These are phyloP conservation scores for Emys orbicularis DNA, from an alignment of 2,797 vertebrate genomes.

Conservation along the genomic window DNA sequence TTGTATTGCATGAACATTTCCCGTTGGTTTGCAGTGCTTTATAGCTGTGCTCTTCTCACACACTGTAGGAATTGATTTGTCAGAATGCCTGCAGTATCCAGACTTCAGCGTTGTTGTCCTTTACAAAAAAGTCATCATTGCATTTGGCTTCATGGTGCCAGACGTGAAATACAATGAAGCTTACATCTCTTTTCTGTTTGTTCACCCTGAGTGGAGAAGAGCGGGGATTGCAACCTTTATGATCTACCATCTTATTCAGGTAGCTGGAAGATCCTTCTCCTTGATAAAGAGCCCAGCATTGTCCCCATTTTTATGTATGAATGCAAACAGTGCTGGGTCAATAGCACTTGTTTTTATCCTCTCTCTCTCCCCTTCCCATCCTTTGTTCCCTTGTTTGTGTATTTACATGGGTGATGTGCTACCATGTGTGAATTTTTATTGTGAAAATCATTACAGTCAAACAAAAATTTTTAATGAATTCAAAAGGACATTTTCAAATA, in stretches of 20 bases:
- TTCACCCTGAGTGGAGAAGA: slow-evolving; percentile 97
- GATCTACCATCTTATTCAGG: slow-evolving; percentile 99
- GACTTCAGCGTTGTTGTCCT: slow-evolving; percentile 98
- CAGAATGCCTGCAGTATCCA: slow-evolving; percentile 97
- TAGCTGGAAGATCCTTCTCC: slow-evolving; percentile 38
- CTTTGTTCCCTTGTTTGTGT: background rate
- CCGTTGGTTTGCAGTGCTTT: background rate
- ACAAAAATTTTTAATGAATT: background rate
- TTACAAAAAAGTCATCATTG: slow-evolving; percentile 96
- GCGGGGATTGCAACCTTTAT: slow-evolving; percentile 97
- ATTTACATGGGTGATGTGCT: background rate
- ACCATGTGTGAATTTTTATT: background rate
- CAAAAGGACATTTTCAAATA: background rate
- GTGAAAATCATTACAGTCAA: background rate
- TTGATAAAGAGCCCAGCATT: background rate
- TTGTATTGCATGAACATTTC: background rate
- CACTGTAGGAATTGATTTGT: slow-evolving; percentile 92
- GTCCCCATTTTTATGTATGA: background rate
- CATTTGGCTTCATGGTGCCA: slow-evolving; percentile 98
- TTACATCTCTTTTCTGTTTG: slow-evolving; percentile 96
- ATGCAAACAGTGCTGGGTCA: background rate
- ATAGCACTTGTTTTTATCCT: background rate
- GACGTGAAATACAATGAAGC: slow-evolving; percentile 98
- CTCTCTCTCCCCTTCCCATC: background rate
- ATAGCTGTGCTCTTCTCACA: slow-evolving; percentile 4